Evolutionary conservation across 2,888 invertebrate genomes (phyloP), one percentile per base, ranked within the genome.

Genomic region (Leptinotarsa haldemani): DNA sequence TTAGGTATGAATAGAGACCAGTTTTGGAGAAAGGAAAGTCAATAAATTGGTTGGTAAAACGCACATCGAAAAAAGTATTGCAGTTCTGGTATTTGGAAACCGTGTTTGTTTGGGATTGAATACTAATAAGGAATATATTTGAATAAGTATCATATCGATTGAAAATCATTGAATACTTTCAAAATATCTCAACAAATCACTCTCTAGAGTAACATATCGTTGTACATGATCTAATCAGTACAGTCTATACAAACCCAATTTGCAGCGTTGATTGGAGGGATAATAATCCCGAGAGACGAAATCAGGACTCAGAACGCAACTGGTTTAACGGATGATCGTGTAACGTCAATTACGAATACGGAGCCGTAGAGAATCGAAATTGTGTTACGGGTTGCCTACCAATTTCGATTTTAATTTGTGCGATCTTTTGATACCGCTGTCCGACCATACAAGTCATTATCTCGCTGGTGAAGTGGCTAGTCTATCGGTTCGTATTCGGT

Each of bases 281-380:
- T 78, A 78, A 77, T 77, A 76, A 77, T 78, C 77, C 77, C 77
- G 72, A 72, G 76, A 77, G 77, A 74, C 71, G 66, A 69, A 77
- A 77, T 77, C 73, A 73, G 69, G 63, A 48, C 64, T 77, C 73
- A 70, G 69, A 53, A 53, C 56, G 68, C 65, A 72, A 67, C 67
- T 76, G 76, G 73, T 76, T 66, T 65, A 69, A 74, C 70, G 65
- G 70, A 74, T 70, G 76, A 76, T 76, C 72, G 74, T 74, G 74
- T 74, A 76, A 76, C 68, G 70, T 72, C 76, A 74, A 76, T 74
- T 74, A 63, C 66, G 74, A 65, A 72, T 69, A 64, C 67, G 72
- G 74, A 72, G 20, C 74, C 70, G 70, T 30, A 20, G 74, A 70
- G 77, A 71, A 50, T 61, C 73, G 74, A 69, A 71, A 74, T 67